Base-by-base conservation (phyloP, 2,888 invertebrate genomes). In the Nephrotoma flavescens region DNA sequence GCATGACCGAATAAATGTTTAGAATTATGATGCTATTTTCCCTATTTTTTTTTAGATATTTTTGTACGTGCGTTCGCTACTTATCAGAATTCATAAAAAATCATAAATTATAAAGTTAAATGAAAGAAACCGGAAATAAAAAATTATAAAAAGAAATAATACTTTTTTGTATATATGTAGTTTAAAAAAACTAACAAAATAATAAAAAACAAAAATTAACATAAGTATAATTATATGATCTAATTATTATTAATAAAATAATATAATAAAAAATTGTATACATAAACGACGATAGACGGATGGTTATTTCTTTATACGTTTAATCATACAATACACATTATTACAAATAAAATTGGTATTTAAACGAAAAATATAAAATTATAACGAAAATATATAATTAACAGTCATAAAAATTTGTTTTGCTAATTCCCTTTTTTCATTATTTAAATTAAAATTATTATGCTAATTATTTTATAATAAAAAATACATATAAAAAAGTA, bases 221-320 rank as follows among this genome's bases (percentile, higher is more conserved):
- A 84, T 42, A 42, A 84, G 15, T 42, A 84, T 84, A 84, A 84
- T 84, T 84, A 84, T 42, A 84, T 42, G n/a, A 42, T 84, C 84
- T 84, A 84, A 84, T 84, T 84, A 84, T 84, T 84, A 42, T 84
- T 84, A 84, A 84, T 84, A 84, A 84, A 84, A 84, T 84, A 84
- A 84, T 84, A 84, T 42, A 84, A 84, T 41, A 42, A 42, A 84
- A 42, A 19, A 12, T 31, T 71, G 15, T 52, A 52, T 47, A 57
- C 19, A 57, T 19, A 57, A n/a, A 57, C 71, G 71, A 52, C 52
- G 15, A 6, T 52, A 19, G 52, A 52, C 52, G 52, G 31, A 71
- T 31, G 71, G 71, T 31, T 31, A 11, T 9, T 52, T 52, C 52
- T 52, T 52, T 52, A 31, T 31, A 52, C 31, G 71, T 52, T 31